phyloP scores from a whole-genome alignment of 2,113 vertebrate species.

The Trochalopteron elliotii region DNA sequence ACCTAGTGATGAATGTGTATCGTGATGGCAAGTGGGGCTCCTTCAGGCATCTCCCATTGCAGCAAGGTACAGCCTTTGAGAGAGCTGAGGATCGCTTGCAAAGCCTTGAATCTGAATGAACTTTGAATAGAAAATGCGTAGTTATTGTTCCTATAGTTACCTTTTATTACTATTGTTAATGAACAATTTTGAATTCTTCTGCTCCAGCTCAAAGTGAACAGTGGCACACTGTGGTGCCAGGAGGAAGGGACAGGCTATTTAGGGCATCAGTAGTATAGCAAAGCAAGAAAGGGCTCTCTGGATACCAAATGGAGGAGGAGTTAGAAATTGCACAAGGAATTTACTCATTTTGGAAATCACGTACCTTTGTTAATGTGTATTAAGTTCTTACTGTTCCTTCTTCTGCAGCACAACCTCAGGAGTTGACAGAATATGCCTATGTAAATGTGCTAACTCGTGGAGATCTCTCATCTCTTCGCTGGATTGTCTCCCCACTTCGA shows the following conservation, averaged over 20 bases:
- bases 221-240: neutral
- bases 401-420: slow-evolving; percentile 75
- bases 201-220: neutral
- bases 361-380: neutral
- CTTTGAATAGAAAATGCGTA: neutral
- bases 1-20: slow-evolving; percentile 90
- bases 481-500: slow-evolving; percentile 88
- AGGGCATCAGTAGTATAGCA: neutral
- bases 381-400: neutral
- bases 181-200: neutral
- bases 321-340: neutral
- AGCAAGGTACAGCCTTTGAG: slow-evolving; percentile 73
- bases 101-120: neutral
- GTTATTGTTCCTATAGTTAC: neutral
- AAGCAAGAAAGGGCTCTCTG: neutral
- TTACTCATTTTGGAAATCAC: neutral
- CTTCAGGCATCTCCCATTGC: slow-evolving; percentile 85
- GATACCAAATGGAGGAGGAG: neutral
- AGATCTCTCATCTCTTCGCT: slow-evolving; percentile 91
- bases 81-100: neutral
- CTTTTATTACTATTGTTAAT: neutral
- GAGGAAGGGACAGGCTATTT: neutral
- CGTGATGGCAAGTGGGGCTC: slow-evolving; percentile 89
- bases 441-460: slow-evolving; percentile 90
- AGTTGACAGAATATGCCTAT: slow-evolving; percentile 85